phyloP scores from a whole-genome alignment of 2,888 invertebrate genomes.

The Ferdinandea cuprea region DNA sequence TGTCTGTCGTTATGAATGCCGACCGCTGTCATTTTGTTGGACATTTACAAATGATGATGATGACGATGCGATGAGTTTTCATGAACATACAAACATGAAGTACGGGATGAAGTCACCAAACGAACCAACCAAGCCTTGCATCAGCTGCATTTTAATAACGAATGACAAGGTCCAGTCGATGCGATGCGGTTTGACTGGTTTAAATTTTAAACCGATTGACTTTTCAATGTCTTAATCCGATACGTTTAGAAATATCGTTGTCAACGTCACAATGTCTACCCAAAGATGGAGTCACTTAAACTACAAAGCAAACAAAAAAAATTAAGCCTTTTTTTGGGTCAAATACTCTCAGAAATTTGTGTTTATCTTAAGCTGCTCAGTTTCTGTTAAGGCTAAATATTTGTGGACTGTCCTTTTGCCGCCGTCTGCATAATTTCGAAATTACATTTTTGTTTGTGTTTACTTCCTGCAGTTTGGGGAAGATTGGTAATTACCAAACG shows the following conservation, averaged over 20 bases:
- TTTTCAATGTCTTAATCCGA: constrained; percentile 48
- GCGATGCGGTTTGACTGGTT: constrained; percentile 56
- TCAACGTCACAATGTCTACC: constrained; percentile 27
- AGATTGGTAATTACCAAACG: constrained; percentile 59
- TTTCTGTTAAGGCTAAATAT: constrained; percentile 49
- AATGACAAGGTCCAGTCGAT: constrained; percentile 55
- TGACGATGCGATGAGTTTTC: constrained; percentile 65
- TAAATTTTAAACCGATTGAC: constrained; percentile 14
- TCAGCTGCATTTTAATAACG: constrained; percentile 50
- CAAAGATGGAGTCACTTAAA: not conserved
- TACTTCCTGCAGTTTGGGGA: constrained; percentile 52
- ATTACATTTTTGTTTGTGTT: constrained; percentile 42
- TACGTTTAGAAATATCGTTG: constrained; percentile 1
- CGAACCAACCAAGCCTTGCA: too few species aligned
- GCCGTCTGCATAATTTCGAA: not conserved
- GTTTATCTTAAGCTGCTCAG: constrained; percentile 14
- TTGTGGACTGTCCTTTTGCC: constrained; percentile 42
- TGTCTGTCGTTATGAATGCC: constrained; percentile 45
- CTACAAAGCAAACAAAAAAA: too few species aligned
- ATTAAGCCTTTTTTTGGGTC: constrained; percentile 25
- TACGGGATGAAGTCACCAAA: constrained; percentile 63
- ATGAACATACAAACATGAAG: constrained; percentile 40
- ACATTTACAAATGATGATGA: constrained; percentile 74
- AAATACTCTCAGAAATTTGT: constrained; percentile 8
- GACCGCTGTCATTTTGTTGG: constrained; percentile 60